Base-by-base conservation (phyloP, 2,797 vertebrate genomes). In the Mionectes olivaceus region DNA sequence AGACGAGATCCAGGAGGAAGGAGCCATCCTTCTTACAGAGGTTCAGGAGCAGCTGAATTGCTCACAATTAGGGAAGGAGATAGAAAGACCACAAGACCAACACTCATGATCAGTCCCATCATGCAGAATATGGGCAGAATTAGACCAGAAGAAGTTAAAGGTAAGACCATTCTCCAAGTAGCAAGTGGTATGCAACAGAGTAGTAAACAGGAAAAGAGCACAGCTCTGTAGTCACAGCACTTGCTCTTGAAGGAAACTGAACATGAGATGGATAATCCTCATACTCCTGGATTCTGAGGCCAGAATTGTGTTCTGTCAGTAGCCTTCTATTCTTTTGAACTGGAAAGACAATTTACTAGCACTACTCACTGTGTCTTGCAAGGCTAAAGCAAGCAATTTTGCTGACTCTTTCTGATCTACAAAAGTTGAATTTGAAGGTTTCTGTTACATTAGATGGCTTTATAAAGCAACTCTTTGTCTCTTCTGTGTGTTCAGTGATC, bases 81-180 rank as follows among this genome's bases (percentile, higher is more conserved):
- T 23, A 57, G 43, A 65, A 60, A 24, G 25, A 69, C 15, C 39
- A 55, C 17, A 22, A 32, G 39, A 33, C 4, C 1, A 1, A 76
- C 46, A 53, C 17, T 11, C 2, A 2, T 0, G 1, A 17, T 22
- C 25, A 37, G 7, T 50, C 8, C 30, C 1, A 1, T 15, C 1
- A 1, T 10, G 23, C 18, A 39, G n/a, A 60, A 37, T n/a, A 44
- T 8, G 23, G 21, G 17, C 2, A 3, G 32, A 65, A 49, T 44
- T 21, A 44, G 35, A 39, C 13, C 19, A 74, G n/a, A 57, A 56
- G 9, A 17, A 14, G 21, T 22, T 25, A 68, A 59, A 76, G 10
- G 25, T 47, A 59, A 59, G 16, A 57, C 44, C 15, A 24, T 24
- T n/a, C 43, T 73, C 60, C 35, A 17, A 64, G 16, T 1, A 63